These are phyloP conservation scores for Vulpes ferrilata DNA, from an alignment of 2,113 vertebrate genomes.

Conservation along the genomic window DNA sequence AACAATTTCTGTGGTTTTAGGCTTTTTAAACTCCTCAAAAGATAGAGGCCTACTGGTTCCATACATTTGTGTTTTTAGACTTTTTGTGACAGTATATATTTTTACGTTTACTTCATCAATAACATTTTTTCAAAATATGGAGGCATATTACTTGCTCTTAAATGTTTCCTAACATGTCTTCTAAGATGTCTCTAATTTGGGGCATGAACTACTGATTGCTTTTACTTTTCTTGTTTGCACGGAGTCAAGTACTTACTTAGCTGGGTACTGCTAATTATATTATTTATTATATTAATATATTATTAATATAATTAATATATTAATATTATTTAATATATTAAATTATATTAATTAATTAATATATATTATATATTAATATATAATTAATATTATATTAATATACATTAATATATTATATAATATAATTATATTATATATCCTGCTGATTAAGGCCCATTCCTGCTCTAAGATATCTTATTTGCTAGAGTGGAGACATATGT, in stretches of 20 bases:
- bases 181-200: background rate
- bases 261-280: background rate
- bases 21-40: background rate
- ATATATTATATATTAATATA: too few species aligned
- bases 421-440: too few species aligned
- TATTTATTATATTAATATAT: too few species aligned
- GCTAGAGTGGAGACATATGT: background rate
- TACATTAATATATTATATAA: too few species aligned
- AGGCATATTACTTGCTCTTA: background rate
- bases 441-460: background rate
- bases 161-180: background rate
- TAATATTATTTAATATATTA: too few species aligned
- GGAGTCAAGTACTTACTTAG: background rate
- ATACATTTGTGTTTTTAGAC: background rate
- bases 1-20: background rate
- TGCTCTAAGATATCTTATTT: background rate
- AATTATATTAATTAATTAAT: too few species aligned
- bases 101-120: background rate
- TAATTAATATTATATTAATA: too few species aligned
- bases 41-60: background rate
- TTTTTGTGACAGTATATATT: background rate
- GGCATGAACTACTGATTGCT: background rate
- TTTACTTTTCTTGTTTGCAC: constrained; percentile 32
- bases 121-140: background rate
- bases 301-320: too few species aligned